These are phyloP conservation scores for Eilema sororculum DNA, from an alignment of 2,888 invertebrate species.

Conservation along the genomic window DNA sequence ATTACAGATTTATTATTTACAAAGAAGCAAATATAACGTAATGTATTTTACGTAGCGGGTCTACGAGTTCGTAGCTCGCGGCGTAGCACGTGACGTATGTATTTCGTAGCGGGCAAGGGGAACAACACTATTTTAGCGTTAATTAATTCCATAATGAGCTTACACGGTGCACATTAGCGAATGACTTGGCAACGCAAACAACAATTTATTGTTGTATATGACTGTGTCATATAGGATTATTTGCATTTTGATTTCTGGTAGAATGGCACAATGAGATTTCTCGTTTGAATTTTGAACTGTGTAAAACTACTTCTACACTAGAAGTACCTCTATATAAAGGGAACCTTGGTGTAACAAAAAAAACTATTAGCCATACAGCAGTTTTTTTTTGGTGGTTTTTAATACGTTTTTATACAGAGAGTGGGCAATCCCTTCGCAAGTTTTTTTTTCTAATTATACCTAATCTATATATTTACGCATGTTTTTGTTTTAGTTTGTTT, in stretches of 20 bases:
- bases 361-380: no score
- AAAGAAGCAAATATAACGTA: neutral
- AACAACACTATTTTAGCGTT: conserved; percentile 15
- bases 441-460: no score
- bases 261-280: neutral
- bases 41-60: neutral
- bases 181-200: conserved; percentile 3
- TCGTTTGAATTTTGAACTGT: neutral
- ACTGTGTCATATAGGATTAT: neutral
- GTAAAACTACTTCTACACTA: no score
- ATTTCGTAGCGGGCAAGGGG: conserved; percentile 22
- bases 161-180: conserved; percentile 11
- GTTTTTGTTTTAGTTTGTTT: no score
- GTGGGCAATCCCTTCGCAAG: no score
- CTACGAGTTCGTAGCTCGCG: conserved; percentile 8
- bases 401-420: no score
- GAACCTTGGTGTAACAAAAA: no score
- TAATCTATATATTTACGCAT: no score
- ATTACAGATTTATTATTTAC: conserved; percentile 12
- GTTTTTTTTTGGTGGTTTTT: no score
- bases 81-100: neutral
- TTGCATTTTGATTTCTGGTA: neutral
- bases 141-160: conserved; percentile 36
- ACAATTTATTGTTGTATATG: neutral
- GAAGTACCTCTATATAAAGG: neutral